Percentiles rank a stretch among this genome's conserved stretches.
Evolutionary conservation across 2,113 vertebrate genomes (phyloP).

Genomic region (Bos indicus): DNA sequence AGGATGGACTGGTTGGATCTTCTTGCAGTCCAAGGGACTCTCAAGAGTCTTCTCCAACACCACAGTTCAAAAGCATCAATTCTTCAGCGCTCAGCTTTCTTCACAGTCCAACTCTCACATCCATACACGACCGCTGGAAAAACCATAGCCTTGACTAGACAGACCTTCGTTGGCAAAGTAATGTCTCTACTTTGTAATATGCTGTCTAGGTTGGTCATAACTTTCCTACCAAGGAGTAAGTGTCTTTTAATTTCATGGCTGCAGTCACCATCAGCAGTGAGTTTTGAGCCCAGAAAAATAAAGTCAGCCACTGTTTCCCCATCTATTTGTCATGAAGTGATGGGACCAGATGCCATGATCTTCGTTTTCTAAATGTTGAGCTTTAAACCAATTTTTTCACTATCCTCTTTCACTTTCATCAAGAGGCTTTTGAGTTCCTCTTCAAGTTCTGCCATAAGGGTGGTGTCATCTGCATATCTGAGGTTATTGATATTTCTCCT

Average conservation of each 20-base stretch:
- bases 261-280: not conserved
- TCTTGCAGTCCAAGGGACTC: not conserved
- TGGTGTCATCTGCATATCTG: no score
- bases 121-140: not conserved
- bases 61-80: not conserved
- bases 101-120: not conserved
- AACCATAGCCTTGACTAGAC: not conserved
- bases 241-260: not conserved
- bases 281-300: not conserved
- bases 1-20: not conserved
- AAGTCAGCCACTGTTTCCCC: not conserved
- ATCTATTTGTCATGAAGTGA: not conserved
- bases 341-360: not conserved
- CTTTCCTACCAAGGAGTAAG: not conserved
- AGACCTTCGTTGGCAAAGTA: not conserved
- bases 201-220: not conserved
- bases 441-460: no score
- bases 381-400: not conserved
- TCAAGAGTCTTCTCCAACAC: not conserved
- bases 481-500: no score
- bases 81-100: not conserved
- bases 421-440: no score
- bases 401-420: not conserved
- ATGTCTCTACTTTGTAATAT: not conserved
- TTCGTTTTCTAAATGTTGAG: not conserved